phyloP scores from a whole-genome alignment of 2,113 vertebrate genomes.

The Proteles cristata region DNA sequence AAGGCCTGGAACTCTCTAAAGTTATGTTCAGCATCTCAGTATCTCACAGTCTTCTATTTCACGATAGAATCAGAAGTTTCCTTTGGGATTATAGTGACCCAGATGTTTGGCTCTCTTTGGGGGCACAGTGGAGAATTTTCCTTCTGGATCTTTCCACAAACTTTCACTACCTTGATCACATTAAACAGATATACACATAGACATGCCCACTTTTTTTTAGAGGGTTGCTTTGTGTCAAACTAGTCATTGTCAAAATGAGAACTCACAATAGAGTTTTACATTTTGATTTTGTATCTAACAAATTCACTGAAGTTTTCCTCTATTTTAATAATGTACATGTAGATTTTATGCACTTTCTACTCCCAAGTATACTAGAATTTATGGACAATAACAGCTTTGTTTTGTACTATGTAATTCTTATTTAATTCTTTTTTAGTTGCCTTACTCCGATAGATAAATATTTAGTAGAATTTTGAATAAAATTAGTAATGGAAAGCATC shows the following conservation, averaged over 20 bases:
- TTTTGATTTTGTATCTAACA: not conserved
- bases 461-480: not conserved
- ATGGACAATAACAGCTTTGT: not conserved
- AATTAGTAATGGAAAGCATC: not conserved
- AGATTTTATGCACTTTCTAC: not conserved
- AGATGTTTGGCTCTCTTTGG: not conserved
- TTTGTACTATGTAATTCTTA: not conserved
- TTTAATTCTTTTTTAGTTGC: not conserved
- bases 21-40: not conserved
- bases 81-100: not conserved
- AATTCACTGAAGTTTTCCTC: not conserved
- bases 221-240: not conserved
- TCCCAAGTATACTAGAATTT: not conserved
- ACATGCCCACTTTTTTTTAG: not conserved
- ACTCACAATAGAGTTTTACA: not conserved
- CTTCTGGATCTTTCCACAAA: not conserved
- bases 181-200: not conserved
- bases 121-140: not conserved
- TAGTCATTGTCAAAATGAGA: not conserved
- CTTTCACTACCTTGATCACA: not conserved
- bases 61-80: not conserved
- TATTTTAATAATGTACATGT: not conserved
- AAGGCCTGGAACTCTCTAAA: not conserved
- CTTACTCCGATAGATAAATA: not conserved
- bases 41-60: not conserved